Conservation (phyloP, 30 jellyfish, hydroid and myxozoan genomes). For the Pelagia noctiluca region DNA sequence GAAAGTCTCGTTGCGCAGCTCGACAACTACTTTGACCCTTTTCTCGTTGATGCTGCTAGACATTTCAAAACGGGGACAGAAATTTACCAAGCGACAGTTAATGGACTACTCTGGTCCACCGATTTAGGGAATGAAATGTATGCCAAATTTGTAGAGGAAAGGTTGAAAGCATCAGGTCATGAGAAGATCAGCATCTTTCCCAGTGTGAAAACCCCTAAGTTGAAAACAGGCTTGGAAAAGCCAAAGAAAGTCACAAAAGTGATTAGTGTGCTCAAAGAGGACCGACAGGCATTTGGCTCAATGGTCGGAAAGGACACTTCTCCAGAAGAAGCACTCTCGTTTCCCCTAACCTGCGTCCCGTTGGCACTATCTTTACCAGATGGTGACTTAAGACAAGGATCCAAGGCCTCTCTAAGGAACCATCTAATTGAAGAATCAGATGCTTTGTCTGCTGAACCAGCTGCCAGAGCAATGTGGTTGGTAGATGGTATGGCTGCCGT, state of each 20-base stretch:
- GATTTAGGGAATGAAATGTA: constrained; percentile 35
- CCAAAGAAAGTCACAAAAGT: constrained; percentile 28
- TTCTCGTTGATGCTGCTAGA: constrained; percentile 66
- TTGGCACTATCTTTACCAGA: constrained; percentile 54
- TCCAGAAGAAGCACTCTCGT: constrained; percentile 70
- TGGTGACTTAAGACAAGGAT: constrained; percentile 48
- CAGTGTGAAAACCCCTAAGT: constrained; percentile 10
- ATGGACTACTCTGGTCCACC: constrained; percentile 41
- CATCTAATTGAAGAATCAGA: constrained; percentile 50
- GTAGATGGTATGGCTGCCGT: constrained; percentile 70
- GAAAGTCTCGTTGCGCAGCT: constrained; percentile 52
- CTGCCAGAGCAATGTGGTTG: constrained; percentile 53
- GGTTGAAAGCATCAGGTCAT: constrained; percentile 17
- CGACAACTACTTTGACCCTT: constrained; percentile 60
- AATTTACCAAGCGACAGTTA: constrained; percentile 33
- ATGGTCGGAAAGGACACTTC: constrained; percentile 60
- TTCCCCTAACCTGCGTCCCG: constrained; percentile 50
- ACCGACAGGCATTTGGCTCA: constrained; percentile 71
- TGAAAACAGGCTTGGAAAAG: constrained; percentile 63
- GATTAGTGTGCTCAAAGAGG: constrained; percentile 60
- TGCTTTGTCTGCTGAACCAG: constrained; percentile 46
- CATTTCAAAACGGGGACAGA: constrained; percentile 60
- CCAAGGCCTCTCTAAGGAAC: constrained; percentile 50
- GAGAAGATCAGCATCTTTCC: constrained; percentile 31
- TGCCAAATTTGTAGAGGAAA: constrained; percentile 16